Evolutionary conservation across 2,888 invertebrate genomes (phyloP).

Genomic region (Cataglyphis cursor): DNA sequence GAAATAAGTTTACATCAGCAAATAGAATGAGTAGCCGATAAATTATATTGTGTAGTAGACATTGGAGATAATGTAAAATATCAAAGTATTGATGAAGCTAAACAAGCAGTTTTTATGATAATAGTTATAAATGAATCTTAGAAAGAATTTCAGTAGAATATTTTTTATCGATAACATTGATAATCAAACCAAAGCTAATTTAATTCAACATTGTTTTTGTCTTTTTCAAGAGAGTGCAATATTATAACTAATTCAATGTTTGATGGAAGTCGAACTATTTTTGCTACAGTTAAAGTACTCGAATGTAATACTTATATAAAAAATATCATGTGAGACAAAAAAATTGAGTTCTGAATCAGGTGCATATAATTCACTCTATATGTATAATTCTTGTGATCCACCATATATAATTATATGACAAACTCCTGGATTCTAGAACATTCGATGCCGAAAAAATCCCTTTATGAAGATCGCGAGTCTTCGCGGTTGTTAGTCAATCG

Average conservation of each 20-base stretch:
- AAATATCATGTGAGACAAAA: background rate
- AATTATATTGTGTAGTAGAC: constrained; percentile 3
- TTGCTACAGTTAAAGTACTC: background rate
- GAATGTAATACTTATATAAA: background rate
- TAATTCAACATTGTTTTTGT: background rate
- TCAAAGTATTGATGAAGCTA: background rate
- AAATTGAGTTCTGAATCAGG: background rate
- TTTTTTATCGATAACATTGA: background rate
- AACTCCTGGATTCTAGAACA: too few species aligned
- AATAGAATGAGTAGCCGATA: background rate
- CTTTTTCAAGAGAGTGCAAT: background rate
- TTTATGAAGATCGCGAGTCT: too few species aligned
- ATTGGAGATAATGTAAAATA: background rate
- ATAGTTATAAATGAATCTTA: background rate
- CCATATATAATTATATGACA: background rate
- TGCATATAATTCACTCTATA: background rate
- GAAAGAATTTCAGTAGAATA: background rate
- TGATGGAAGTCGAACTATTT: background rate
- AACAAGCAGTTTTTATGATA: background rate
- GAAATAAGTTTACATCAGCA: background rate
- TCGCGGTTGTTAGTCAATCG: too few species aligned
- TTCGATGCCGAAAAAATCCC: too few species aligned
- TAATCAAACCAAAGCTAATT: background rate
- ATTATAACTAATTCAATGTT: background rate
- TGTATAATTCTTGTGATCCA: background rate